Base-by-base conservation (phyloP, 2,113 vertebrate species). In the Lycaon pictus region DNA sequence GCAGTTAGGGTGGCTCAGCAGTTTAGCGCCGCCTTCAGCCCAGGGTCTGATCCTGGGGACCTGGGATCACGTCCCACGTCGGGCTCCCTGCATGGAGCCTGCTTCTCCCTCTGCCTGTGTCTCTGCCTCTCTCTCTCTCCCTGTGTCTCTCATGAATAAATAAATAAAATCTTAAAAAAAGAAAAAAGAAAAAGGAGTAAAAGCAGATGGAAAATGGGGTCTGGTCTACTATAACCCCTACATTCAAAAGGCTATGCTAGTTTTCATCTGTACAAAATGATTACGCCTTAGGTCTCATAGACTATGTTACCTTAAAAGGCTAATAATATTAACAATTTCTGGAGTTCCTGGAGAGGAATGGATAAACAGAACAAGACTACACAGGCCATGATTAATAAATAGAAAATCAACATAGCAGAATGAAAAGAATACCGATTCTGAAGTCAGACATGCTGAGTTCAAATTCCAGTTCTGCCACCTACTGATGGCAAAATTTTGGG, bases 341-440 rank as follows among this genome's bases (percentile, higher is more conserved):
- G 43, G n/a, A 82, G 74, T 71, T 74, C 55, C 81, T 67, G 9
- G 60, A 96, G 65, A 90, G 20, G 58, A 27, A 90, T 2, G 11
- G 43, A 51, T 85, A 83, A 87, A 92, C 23, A 96, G 86, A 82
- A n/a, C n/a, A 88, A 96, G 27, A 96, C 76, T 56, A 90, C 37
- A 87, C 25, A 96, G 80, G 85, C 48, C 63, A 56, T 43, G 67
- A 79, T 65, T 72, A 19, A 82, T 85, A 92, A 81, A 93, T 1
- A 95, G 90, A 88, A 74, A 72, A 76, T 71, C 71, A 90, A 95
- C 90, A 94, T 43, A 93, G 32, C 71, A 74, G 58, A 93, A 96
- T 56, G 88, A 94, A 86, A 94, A 97, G 76, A 96, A 94, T 83
- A 97, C 25, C 35, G 43, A 90, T 79, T 95, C 86, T 95, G 92